Conservation (phyloP, 2,797 vertebrate genomes). For the Gouania willdenowi region DNA sequence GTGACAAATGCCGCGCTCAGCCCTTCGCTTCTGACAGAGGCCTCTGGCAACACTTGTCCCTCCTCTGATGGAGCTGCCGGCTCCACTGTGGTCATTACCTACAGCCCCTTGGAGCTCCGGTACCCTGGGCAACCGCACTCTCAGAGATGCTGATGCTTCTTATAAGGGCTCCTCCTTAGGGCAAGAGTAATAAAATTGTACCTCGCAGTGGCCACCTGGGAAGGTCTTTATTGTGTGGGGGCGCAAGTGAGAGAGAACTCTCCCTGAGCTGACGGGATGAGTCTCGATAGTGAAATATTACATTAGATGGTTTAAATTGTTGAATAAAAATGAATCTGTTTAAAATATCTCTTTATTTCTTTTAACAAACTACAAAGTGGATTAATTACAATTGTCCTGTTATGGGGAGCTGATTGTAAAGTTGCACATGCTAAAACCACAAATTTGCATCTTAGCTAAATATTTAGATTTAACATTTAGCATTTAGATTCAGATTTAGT, state of each 20-base stretch:
- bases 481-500: no score
- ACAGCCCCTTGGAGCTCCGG: constrained; percentile 44
- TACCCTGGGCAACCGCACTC: constrained; percentile 43
- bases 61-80: constrained; percentile 58
- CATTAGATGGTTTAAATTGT: constrained; percentile 38
- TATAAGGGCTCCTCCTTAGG: constrained; percentile 38
- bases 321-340: constrained; percentile 34
- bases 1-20: constrained; percentile 55
- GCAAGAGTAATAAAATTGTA: constrained; percentile 60
- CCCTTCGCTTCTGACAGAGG: constrained; percentile 55
- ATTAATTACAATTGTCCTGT: constrained; percentile 54
- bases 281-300: constrained; percentile 43
- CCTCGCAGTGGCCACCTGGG: constrained; percentile 41
- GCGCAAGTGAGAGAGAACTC: constrained; percentile 32
- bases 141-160: constrained; percentile 48
- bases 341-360: constrained; percentile 28
- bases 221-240: constrained; percentile 56
- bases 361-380: constrained; percentile 19
- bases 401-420: no score
- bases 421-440: no score
- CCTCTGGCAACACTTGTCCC: constrained; percentile 61
- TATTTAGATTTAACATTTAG: no score
- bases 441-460: no score
- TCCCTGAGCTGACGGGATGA: constrained; percentile 40
- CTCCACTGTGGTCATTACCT: constrained; percentile 60